These are phyloP conservation scores for Pipistrellus kuhlii DNA, from an alignment of 2,797 vertebrate species.

Conservation along the genomic window DNA sequence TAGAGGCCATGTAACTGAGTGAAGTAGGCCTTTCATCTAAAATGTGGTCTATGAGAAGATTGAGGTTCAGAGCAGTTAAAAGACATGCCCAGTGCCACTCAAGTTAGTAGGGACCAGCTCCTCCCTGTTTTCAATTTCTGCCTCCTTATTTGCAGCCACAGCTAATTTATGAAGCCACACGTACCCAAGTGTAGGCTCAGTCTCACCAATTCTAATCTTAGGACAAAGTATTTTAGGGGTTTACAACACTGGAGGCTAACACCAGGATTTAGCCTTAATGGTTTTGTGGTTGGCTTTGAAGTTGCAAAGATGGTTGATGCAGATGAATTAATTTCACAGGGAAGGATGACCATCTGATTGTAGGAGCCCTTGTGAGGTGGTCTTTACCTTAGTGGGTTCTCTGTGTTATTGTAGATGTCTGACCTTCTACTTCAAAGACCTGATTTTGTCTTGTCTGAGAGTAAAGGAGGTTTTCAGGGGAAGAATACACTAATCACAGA, in stretches of 20 bases:
- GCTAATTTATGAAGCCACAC: neutral
- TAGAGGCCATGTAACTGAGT: neutral
- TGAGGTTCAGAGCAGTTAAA: neutral
- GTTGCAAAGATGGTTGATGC: neutral
- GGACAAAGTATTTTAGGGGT: neutral
- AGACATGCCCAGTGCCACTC: neutral
- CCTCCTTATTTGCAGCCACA: neutral
- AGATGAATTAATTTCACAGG: neutral
- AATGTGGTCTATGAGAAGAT: neutral
- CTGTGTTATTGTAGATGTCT: neutral
- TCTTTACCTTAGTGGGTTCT: neutral
- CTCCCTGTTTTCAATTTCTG: neutral
- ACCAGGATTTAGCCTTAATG: neutral
- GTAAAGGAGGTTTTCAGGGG: neutral
- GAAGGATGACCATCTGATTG: neutral
- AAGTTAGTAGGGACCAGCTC: neutral
- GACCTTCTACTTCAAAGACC: neutral
- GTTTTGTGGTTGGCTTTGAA: neutral
- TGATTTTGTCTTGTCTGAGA: slow-evolving; percentile 11
- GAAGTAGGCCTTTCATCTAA: neutral
- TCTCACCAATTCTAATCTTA: neutral
- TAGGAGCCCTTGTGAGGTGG: neutral
- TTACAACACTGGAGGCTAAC: neutral
- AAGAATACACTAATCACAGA: neutral
- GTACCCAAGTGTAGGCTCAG: neutral